Evolutionary conservation across 2,113 vertebrate species (phyloP).

Genomic region (Scartelaos histophorus): DNA sequence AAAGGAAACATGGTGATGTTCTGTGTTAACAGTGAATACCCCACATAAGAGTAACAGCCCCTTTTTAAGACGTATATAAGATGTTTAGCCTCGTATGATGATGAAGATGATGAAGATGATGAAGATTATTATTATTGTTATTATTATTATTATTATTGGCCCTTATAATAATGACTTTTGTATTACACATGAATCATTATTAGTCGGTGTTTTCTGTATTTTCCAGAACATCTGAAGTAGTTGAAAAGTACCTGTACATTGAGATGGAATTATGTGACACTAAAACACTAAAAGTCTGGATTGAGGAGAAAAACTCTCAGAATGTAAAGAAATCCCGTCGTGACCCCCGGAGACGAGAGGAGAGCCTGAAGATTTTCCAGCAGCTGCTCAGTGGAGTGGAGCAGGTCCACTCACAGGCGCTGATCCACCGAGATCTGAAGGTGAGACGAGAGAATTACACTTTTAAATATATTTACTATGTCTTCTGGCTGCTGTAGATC

Average conservation of each 20-base stretch:
- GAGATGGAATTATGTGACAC: conserved; percentile 78
- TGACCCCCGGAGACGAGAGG: conserved; percentile 41
- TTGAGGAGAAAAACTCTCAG: conserved; percentile 56
- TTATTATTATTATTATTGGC: too few species aligned
- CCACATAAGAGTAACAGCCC: too few species aligned
- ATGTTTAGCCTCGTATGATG: too few species aligned
- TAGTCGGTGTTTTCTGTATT: not conserved
- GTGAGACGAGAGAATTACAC: conserved; percentile 30
- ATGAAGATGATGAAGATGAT: too few species aligned
- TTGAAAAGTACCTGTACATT: conserved; percentile 67
- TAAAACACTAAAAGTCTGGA: conserved; percentile 68
- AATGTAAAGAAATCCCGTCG: conserved; percentile 43
- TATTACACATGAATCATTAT: not conserved
- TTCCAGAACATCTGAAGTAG: conserved; percentile 36
- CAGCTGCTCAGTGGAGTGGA: conserved; percentile 69
- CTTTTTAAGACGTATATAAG: too few species aligned
- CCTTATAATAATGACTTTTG: too few species aligned
- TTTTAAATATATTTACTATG: too few species aligned
- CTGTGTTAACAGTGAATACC: too few species aligned
- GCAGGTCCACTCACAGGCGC: conserved; percentile 64
- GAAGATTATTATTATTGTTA: too few species aligned
- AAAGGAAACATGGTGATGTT: too few species aligned
- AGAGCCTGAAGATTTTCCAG: conserved; percentile 41
- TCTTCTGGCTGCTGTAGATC: too few species aligned
- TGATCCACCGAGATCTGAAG: conserved; percentile 79